Evolutionary conservation across 2,888 invertebrate species (phyloP).

Genomic region (Dasysyrphus tricinctus): DNA sequence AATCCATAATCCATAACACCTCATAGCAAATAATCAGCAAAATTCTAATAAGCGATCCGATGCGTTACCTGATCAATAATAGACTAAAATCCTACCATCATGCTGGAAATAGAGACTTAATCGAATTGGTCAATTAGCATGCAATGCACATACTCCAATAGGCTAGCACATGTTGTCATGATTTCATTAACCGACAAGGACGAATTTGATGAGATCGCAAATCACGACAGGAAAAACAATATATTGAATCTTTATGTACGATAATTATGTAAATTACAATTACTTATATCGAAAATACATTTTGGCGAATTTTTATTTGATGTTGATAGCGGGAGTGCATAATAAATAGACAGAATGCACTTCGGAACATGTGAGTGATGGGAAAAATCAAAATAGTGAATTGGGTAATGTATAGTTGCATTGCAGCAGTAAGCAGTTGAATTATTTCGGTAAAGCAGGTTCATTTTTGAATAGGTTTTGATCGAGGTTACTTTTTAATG

Average conservation of each 20-base stretch:
- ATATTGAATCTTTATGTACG: not conserved
- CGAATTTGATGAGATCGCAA: constrained; percentile 69
- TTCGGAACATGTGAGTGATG: constrained; percentile 50
- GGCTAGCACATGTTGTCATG: constrained; percentile 66
- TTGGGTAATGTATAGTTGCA: constrained; percentile 26
- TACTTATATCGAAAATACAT: constrained; percentile 43
- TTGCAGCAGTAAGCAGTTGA: constrained; percentile 33
- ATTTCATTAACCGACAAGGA: constrained; percentile 68
- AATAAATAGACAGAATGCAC: constrained; percentile 63
- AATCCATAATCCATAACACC: constrained; percentile 52
- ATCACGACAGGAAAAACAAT: constrained; percentile 40
- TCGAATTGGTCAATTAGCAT: constrained; percentile 55
- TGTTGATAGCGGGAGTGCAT: constrained; percentile 61
- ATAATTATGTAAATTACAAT: constrained; percentile 54
- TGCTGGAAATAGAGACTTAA: constrained; percentile 37
- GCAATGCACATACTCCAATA: constrained; percentile 43
- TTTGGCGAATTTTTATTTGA: constrained; percentile 61
- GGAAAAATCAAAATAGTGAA: constrained; percentile 33
- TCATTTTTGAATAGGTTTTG: constrained; percentile 33
- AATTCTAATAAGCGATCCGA: constrained; percentile 55
- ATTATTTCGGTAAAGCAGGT: constrained; percentile 42
- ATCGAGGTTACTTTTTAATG: constrained; percentile 26
- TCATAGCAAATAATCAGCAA: constrained; percentile 51
- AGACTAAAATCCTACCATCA: constrained; percentile 57
- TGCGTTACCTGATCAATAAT: constrained; percentile 65